Conservation (phyloP, 2,113 vertebrate genomes). For the Stercorarius parasiticus region DNA sequence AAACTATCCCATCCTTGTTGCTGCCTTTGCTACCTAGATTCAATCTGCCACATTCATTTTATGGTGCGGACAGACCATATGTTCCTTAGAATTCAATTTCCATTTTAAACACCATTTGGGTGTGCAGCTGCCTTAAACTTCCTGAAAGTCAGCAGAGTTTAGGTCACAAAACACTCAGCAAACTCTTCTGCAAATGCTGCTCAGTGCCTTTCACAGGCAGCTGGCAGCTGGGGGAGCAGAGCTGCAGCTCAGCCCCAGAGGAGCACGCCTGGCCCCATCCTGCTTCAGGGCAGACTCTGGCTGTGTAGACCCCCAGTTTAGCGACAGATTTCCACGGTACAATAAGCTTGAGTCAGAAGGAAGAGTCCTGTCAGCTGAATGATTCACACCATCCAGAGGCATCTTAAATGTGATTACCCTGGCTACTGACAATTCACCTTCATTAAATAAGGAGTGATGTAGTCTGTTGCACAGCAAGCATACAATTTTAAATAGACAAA, state of each 20-base stretch:
- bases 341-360: neutral
- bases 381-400: neutral
- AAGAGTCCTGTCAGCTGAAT: neutral
- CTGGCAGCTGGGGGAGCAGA: neutral
- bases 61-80: neutral
- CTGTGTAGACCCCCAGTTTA: neutral
- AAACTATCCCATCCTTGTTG: neutral
- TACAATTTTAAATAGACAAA: neutral
- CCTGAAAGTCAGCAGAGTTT: neutral
- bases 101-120: neutral
- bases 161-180: neutral
- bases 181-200: neutral
- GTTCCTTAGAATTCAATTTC: conserved; percentile 6
- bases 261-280: neutral
- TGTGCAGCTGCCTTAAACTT: neutral
- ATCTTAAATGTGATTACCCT: neutral
- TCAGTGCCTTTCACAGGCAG: neutral
- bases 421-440: neutral
- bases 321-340: neutral
- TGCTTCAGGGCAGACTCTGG: neutral
- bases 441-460: neutral
- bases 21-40: neutral
- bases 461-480: neutral
- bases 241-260: neutral
- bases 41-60: neutral